phyloP scores from a whole-genome alignment of 2,888 invertebrate genomes.

The Unio delphinus region DNA sequence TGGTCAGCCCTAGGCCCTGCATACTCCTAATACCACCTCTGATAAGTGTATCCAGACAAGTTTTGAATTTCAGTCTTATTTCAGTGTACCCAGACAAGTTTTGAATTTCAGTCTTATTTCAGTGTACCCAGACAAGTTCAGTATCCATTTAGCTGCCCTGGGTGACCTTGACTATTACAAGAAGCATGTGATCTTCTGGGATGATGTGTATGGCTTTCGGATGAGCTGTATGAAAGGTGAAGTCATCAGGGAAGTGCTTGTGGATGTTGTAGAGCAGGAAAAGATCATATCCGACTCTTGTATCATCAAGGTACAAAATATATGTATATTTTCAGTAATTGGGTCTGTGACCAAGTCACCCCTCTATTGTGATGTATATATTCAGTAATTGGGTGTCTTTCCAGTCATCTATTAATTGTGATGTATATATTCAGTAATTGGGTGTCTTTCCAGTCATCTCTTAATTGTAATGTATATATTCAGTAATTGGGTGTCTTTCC shows the following conservation, averaged over 20 bases:
- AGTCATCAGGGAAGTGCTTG: constrained; percentile 84
- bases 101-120: constrained; percentile 15
- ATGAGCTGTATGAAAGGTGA: constrained; percentile 93
- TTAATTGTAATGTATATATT: too few species aligned
- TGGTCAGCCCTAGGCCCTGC: too few species aligned
- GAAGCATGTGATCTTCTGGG: constrained; percentile 83
- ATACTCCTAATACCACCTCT: too few species aligned
- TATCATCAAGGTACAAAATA: constrained; percentile 70
- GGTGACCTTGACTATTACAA: constrained; percentile 79
- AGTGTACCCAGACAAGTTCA: constrained; percentile 88
- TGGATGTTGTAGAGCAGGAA: constrained; percentile 79
- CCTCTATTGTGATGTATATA: too few species aligned
- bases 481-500: too few species aligned
- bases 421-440: too few species aligned
- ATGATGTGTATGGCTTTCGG: constrained; percentile 92
- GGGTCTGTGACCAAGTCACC: too few species aligned
- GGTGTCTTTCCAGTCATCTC: too few species aligned
- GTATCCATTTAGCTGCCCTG: constrained; percentile 85
- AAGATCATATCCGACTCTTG: constrained; percentile 80
- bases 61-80: too few species aligned
- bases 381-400: too few species aligned
- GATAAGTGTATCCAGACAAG: not conserved
- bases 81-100: not conserved
- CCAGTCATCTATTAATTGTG: too few species aligned
- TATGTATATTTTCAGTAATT: too few species aligned